Percentiles rank a stretch among this genome's conserved stretches.
Conservation (phyloP, 2,113 vertebrate species). For the Lampris megalopsis region DNA sequence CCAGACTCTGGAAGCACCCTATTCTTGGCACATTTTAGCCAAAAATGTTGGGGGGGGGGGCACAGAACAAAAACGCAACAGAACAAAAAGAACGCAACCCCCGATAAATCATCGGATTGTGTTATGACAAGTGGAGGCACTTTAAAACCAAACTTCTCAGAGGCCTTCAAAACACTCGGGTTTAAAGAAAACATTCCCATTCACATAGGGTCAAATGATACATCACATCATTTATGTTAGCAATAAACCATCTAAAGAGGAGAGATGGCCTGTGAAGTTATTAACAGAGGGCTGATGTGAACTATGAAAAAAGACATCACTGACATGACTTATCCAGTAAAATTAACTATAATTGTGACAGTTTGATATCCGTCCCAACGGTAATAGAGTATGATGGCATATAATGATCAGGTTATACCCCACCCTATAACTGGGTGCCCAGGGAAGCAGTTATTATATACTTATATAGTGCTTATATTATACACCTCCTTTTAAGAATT, state of each 20-base stretch:
- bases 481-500: neutral
- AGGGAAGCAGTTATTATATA: too few species aligned
- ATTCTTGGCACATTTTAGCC: neutral
- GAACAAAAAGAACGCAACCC: constrained; percentile 34
- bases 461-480: too few species aligned
- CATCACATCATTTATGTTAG: constrained; percentile 63
- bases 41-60: neutral
- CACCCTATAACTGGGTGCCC: too few species aligned
- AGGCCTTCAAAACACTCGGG: constrained; percentile 56
- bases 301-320: constrained; percentile 24
- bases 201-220: constrained; percentile 70
- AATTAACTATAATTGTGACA: constrained; percentile 32
- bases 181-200: constrained; percentile 73
- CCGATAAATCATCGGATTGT: constrained; percentile 67
- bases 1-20: constrained; percentile 50
- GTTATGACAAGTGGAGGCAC: constrained; percentile 75
- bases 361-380: constrained; percentile 29
- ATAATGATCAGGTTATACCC: constrained; percentile 18
- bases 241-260: constrained; percentile 71
- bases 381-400: constrained; percentile 10
- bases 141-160: constrained; percentile 68
- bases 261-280: constrained; percentile 11
- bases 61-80: constrained; percentile 47
- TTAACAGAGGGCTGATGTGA: constrained; percentile 4
- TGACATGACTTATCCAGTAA: constrained; percentile 43